A percentile compares a stretch with the other conserved stretches of the same genome.
Conservation (phyloP, 2,888 invertebrate species). For the Callosobruchus maculatus region DNA sequence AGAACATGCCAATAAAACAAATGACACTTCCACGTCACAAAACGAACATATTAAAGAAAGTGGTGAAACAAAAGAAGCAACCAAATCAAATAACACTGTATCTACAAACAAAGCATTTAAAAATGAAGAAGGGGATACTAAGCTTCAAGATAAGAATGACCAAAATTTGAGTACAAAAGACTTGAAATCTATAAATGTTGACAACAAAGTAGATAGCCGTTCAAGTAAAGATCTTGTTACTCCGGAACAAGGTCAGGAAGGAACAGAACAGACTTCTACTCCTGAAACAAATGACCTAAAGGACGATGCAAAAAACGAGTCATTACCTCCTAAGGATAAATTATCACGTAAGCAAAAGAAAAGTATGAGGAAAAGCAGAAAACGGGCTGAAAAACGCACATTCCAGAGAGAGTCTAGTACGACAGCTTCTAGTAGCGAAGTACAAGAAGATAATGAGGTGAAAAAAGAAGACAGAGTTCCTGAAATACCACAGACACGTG, state of each 20-base stretch:
- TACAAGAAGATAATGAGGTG: conserved; percentile 17
- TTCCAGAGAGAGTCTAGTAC: conserved; percentile 29
- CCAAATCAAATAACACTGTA: no score
- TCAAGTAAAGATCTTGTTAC: not conserved
- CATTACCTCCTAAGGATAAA: conserved; percentile 3
- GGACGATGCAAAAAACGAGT: conserved; percentile 4
- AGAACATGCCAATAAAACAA: not conserved
- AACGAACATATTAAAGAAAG: not conserved
- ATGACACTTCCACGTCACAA: no score
- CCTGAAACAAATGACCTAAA: conserved; percentile 6
- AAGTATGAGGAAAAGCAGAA: conserved; percentile 23
- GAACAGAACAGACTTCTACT: not conserved
- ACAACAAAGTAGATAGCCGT: not conserved
- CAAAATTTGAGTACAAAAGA: no score
- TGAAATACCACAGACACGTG: not conserved
- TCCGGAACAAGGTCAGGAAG: not conserved
- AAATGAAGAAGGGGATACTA: no score
- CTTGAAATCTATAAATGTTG: not conserved
- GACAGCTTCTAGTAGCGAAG: conserved; percentile 32
- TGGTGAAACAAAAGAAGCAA: no score
- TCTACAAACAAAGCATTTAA: no score
- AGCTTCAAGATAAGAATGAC: no score
- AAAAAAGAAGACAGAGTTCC: conserved; percentile 4
- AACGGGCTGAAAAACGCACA: conserved; percentile 24
- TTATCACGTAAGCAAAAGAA: conserved; percentile 23